Evolutionary conservation across 1,140 invertebrate species (phyloP).

Genomic region (Pectinophora gossypiella): DNA sequence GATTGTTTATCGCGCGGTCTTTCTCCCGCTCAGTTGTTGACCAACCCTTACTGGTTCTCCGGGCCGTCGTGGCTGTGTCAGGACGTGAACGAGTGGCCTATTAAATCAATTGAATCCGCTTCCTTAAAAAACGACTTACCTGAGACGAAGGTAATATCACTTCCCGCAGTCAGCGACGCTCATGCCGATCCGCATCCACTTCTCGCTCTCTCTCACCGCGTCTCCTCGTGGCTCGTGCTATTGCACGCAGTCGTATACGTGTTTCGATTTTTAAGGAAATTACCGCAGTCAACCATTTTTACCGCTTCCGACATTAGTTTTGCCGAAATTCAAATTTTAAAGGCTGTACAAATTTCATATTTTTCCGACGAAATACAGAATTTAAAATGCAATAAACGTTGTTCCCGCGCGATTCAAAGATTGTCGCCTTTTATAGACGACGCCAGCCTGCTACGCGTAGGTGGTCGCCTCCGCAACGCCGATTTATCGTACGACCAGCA

Average conservation of each 20-base stretch:
- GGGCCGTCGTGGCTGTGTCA: slow-evolving; percentile 9
- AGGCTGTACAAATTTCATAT: background rate
- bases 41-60: slow-evolving; percentile 19
- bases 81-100: background rate
- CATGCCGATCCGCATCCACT: background rate
- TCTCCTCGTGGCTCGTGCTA: background rate
- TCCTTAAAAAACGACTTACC: background rate
- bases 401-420: slow-evolving; percentile 15
- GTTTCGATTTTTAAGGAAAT: background rate
- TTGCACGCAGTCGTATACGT: background rate
- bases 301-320: background rate
- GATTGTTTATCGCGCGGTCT: slow-evolving; percentile 27
- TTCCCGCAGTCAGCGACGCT: slow-evolving; percentile 14
- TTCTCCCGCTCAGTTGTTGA: slow-evolving; percentile 13
- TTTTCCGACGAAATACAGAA: slow-evolving; percentile 1
- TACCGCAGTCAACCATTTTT: background rate
- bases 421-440: slow-evolving; percentile 45
- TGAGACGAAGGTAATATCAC: too few species aligned
- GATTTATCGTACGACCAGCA: slow-evolving; percentile 11
- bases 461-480: slow-evolving; percentile 43
- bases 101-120: background rate
- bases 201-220: background rate
- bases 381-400: slow-evolving; percentile 1
- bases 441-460: slow-evolving; percentile 44
- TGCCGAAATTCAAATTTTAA: background rate